Evolutionary conservation across 1,140 invertebrate species (phyloP).

Genomic region (Sesamia nonagrioides): DNA sequence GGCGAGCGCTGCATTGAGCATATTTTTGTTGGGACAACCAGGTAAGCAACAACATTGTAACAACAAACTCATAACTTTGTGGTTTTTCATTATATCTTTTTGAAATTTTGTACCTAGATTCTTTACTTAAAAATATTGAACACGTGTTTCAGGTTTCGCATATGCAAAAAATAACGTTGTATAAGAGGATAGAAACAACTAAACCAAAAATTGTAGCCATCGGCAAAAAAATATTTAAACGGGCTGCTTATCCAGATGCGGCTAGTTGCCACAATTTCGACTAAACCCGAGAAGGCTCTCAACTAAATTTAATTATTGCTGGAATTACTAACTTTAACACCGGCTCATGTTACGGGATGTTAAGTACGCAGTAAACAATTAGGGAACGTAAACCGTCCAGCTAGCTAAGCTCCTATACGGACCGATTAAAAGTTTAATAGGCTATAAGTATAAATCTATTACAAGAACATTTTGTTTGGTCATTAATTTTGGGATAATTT

Average conservation of each 20-base stretch:
- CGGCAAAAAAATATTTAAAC: not conserved
- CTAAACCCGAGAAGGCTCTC: not conserved
- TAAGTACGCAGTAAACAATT: conserved; percentile 2
- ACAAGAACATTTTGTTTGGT: conserved; percentile 11
- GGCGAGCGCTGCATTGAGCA: no score
- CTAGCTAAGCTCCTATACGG: conserved; percentile 11
- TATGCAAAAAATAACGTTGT: no score
- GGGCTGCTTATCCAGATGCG: not conserved
- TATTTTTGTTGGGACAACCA: no score
- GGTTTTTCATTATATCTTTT: no score
- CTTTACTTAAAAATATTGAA: no score
- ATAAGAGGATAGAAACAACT: no score
- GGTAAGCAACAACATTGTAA: no score
- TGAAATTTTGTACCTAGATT: no score
- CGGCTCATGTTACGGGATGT: conserved; percentile 2
- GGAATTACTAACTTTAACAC: not conserved
- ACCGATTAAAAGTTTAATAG: conserved; percentile 27
- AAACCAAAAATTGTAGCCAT: not conserved
- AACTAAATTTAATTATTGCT: conserved; percentile 6
- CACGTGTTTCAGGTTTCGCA: no score
- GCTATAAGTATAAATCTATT: conserved; percentile 35
- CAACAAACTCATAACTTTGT: no score
- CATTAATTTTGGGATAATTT: not conserved
- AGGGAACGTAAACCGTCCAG: conserved; percentile 1
- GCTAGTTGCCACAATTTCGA: conserved; percentile 4